Evolutionary conservation across 1,140 invertebrate species (phyloP), one percentile per base, ranked within the genome.

Genomic region (Panonychus citri): DNA sequence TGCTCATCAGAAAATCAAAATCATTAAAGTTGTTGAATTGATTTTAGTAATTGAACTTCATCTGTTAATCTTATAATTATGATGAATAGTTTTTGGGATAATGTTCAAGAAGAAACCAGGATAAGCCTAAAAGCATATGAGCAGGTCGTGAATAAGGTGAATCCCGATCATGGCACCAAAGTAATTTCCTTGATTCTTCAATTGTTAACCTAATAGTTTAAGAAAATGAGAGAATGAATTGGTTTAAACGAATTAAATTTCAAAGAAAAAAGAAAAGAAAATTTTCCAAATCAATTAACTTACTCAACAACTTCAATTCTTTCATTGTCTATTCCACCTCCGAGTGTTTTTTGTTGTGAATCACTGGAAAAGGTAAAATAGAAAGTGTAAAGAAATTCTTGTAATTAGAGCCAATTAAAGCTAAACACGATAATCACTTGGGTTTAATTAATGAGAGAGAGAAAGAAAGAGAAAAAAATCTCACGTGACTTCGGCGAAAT

Each of bases 281-380:
- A 62, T 75, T 76, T 17, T 77, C 76, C 68, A 91, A 78, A 10
- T 75, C 69, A 30, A 90, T 69, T 19, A 76, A 51, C 49, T 70
- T 86, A 53, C 55, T 95, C 86, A 24, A 94, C 75, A 1, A 94
- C 80, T 66, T 95, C 87, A 60, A 95, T 94, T 40, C 88, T 70
- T 76, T 96, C 90, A 57, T 87, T 87, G 66, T 91, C 89, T 1
- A 80, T 60, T 37, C 90, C 90, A 54, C 87, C 87, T 63, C 78
- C 77, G 66, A 75, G 65, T 58, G 74, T 70, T 46, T 77, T 76
- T 68, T 78, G 81, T 82, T 87, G 87, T n/a, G 79, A 77, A 70
- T 95, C 87, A 27, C 49, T 51, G 24, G 24, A 51, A 27, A 27
- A 27, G 24, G 3, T 21, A 24, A 8, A 13, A 15, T 27, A 15